Percentiles rank a stretch among this genome's conserved stretches.
Conservation (phyloP, 2,888 invertebrate genomes). For the Lasioglossum lativentre region DNA sequence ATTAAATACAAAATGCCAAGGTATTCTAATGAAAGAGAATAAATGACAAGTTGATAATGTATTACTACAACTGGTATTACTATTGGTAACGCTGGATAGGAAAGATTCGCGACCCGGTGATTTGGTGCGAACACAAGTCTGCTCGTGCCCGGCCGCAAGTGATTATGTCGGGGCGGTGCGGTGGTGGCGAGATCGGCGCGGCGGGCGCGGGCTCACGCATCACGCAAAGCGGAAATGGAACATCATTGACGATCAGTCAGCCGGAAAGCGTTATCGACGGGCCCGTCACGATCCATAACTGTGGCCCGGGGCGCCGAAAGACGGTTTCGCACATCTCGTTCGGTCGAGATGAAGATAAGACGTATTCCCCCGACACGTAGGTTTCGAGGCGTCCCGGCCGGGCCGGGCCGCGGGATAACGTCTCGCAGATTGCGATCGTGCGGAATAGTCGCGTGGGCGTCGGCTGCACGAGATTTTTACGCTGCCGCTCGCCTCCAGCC, state of each 20-base stretch:
- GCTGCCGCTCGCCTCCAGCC: constrained; percentile 12
- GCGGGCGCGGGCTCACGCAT: constrained; percentile 63
- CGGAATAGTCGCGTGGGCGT: constrained; percentile 64
- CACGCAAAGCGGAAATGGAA: constrained; percentile 76
- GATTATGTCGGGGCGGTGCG: constrained; percentile 59
- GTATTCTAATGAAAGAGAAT: no score
- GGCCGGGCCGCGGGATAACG: constrained; percentile 38
- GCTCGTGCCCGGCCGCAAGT: constrained; percentile 51
- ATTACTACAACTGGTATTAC: no score
- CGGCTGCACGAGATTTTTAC: constrained; percentile 62
- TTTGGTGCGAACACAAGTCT: background rate
- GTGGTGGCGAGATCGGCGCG: constrained; percentile 32
- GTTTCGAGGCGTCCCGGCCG: constrained; percentile 4
- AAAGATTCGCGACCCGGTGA: background rate
- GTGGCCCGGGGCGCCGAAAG: constrained; percentile 48
- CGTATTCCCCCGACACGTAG: constrained; percentile 37
- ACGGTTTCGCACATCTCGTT: constrained; percentile 29
- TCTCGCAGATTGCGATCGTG: constrained; percentile 62
- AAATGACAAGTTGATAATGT: no score
- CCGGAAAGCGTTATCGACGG: constrained; percentile 71
- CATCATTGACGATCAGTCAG: constrained; percentile 73
- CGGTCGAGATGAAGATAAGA: constrained; percentile 67
- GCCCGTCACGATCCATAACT: constrained; percentile 60
- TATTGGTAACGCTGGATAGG: background rate
- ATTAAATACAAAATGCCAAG: no score